Evolutionary conservation across 2,797 vertebrate species (phyloP), one percentile per base, ranked within the genome.

Genomic region (Triplophysa bombifrons): DNA sequence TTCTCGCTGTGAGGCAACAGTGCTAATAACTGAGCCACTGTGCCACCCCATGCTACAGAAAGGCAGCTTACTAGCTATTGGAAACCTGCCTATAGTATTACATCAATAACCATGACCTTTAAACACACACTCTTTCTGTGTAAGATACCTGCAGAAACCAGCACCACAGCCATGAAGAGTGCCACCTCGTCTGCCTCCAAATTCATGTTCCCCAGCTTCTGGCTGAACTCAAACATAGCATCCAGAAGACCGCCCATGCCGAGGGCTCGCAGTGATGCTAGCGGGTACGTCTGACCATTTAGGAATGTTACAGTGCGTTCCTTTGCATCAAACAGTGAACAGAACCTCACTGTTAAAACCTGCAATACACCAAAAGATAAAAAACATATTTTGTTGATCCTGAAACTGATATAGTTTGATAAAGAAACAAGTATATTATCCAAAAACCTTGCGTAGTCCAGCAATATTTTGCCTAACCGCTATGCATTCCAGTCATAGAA

Each of bases 141-240:
- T 48, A 48, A 48, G 46, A 92, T 44, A 95, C 94, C 94, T 89
- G 94, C 93, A 86, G 94, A 95, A 46, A 95, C 90, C 84, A 95
- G 89, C 82, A 95, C 94, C 83, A 95, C 93, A 17, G 93, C 94
- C 93, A 94, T 94, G 82, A 95, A 95, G 68, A 95, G 93, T 12
- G 93, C 94, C 92, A 94, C 93, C 84, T 95, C 94, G 81, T 95
- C 94, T 22, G 92, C 90, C 82, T 93, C 91, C 19, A 95, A 14
- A 48, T 48, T 48, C 46, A 48, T 48, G 46, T 48, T 48, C 46
- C 90, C 87, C 85, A 95, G 79, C 86, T 93, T 94, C 84, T 92
- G 91, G 20, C 92, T 94, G 90, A 95, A 95, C 30, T 94, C 92
- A 76, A 95, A 94, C 92, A 94, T 94, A 64, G 93, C 87, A 0